Evolutionary conservation across 2,888 invertebrate species (phyloP).

Genomic region (Camponotus fellah): DNA sequence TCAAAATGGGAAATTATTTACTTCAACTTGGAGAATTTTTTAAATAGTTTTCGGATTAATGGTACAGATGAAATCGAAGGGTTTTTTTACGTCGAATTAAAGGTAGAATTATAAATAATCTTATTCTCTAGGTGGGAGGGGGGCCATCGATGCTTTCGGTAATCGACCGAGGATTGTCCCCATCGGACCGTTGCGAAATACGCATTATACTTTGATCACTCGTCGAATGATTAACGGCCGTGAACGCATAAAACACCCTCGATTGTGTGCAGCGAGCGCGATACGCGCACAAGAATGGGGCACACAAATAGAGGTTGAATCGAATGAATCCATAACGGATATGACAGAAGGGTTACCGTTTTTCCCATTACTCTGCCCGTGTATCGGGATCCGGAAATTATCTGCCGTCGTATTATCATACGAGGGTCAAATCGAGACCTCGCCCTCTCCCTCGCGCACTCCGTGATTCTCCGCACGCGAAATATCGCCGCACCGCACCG

Average conservation of each 20-base stretch:
- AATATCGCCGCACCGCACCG: conserved; percentile 59
- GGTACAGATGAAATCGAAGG: neutral
- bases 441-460: conserved; percentile 32
- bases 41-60: neutral
- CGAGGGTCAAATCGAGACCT: conserved; percentile 79
- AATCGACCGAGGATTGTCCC: neutral
- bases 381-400: conserved; percentile 82
- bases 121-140: neutral
- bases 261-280: conserved; percentile 52
- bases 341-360: conserved; percentile 79
- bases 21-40: neutral
- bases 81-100: neutral
- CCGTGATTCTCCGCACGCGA: conserved; percentile 47
- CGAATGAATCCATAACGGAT: conserved; percentile 78
- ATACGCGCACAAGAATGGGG: neutral
- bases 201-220: conserved; percentile 13
- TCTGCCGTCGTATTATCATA: conserved; percentile 82
- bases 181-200: conserved; percentile 18
- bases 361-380: conserved; percentile 77
- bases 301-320: conserved; percentile 57
- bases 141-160: neutral
- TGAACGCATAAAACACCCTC: conserved; percentile 23
- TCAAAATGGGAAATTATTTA: neutral
- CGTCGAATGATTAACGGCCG: conserved; percentile 29
- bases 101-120: too few species aligned